Evolutionary conservation across 2,888 invertebrate genomes (phyloP), one percentile per base, ranked within the genome.

Genomic region (Heliconius hortense): DNA sequence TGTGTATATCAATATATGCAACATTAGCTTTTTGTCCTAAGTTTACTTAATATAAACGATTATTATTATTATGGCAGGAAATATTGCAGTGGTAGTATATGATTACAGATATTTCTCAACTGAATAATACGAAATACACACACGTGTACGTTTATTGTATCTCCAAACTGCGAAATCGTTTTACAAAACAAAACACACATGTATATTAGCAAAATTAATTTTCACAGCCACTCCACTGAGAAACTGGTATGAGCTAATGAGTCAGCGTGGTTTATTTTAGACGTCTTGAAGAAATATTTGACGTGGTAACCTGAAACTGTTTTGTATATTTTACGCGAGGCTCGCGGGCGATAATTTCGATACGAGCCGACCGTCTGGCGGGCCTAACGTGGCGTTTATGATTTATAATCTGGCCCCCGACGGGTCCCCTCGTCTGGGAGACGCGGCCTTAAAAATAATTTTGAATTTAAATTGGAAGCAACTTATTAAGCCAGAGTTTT

Each of bases 351-450:
- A 91, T 93, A 91, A 93, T 92, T 93, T 91, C 86, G 89, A 89
- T 90, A 87, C 88, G 82, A 86, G 83, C 84, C 79, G 81, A 84
- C 86, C 85, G 87, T 86, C 84, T 84, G 84, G 83, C 85, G 85
- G 82, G 82, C 84, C 87, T 89, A 89, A 91, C 90, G 89, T 90
- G 93, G 91, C 92, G 89, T 88, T 89, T 92, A 91, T 93, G 93
- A 92, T 93, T 93, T 93, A 93, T 92, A 92, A 91, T 90, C 91
- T 88, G 87, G 90, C 86, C 90, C 84, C 87, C 89, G 89, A 89
- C 89, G 88, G 86, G 88, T 88, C 89, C 85, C 87, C 89, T 86
- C 85, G 87, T 87, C 87, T 85, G 87, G 87, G 89, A 89, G 91
- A 90, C 91, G 89, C 88, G 84, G 86, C 80, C 88, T 89, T 86